Base-by-base conservation (phyloP, 2,888 invertebrate species). In the Meiosimyza decipiens region DNA sequence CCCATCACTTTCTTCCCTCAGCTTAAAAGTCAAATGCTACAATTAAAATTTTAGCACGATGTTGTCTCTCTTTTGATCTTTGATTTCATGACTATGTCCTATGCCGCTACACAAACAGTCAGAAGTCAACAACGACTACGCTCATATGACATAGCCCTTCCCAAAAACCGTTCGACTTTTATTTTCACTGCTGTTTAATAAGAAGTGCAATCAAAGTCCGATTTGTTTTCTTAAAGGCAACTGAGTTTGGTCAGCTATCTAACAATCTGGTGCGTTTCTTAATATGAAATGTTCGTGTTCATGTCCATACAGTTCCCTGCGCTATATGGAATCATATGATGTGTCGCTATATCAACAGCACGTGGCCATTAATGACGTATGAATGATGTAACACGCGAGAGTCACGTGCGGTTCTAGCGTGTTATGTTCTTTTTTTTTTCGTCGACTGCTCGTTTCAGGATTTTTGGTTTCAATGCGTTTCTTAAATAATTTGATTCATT, bases 371-470 rank as follows among this genome's bases (percentile, higher is more conserved):
- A 87, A 87, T 87, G 87, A 87, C 87, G 85, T 87, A 86, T 87
- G 87, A 87, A 87, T 87, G 87, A 87, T 86, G 84, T 87, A 86
- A 87, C 87, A 87, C 87, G 86, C 86, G 87, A 87, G 79, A 78
- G 77, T 74, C 84, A 83, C 84, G 83, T 83, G 84, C 73, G 80
- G 74, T 76, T 76, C 74, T 72, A 76, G 75, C 74, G 72, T 75
- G 74, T 78, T 78, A 74, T 75, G 77, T 77, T 57, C 12, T 28
- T 69, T 28, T n/a, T 40, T 9, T 9, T 40, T 55, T 57, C 12
- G 71, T 63, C 28, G 74, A 73, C 57, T 77, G 73, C 73, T 73
- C 66, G 66, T 68, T 71, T 71, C 40, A 2, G 9, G 12, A 22
- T 59, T 69, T 59, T 28, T 72, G 60, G 68, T 71, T 70, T 73